phyloP scores from a whole-genome alignment of 2,113 vertebrate species.

The Melanostigma gelatinosum region DNA sequence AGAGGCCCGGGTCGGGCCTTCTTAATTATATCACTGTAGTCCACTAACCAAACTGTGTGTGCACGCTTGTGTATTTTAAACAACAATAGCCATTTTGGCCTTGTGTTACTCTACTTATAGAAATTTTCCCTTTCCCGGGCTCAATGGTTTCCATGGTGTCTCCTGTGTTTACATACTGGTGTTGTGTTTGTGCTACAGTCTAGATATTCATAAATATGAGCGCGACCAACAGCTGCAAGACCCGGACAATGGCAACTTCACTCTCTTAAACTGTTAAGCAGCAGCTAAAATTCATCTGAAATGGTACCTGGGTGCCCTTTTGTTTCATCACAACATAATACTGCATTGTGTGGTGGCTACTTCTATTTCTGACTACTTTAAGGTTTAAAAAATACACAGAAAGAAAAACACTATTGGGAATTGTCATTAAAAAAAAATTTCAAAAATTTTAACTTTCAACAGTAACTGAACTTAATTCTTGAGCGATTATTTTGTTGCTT shows the following conservation, averaged over 20 bases:
- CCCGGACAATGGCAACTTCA: neutral
- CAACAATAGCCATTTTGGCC: conserved; percentile 37
- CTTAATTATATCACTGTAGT: conserved; percentile 80
- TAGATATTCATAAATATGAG: conserved; percentile 59
- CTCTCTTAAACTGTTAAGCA: conserved; percentile 10
- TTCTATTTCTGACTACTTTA: neutral
- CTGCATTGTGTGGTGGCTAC: neutral
- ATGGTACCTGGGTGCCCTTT: neutral
- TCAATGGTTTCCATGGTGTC: conserved; percentile 32
- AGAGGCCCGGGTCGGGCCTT: conserved; percentile 31
- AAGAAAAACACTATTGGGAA: neutral
- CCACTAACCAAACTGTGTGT: conserved; percentile 47
- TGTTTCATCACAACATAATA: neutral
- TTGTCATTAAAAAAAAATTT: too few relatives aligned
- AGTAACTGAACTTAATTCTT: neutral
- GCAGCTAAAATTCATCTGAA: neutral
- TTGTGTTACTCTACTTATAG: conserved; percentile 30
- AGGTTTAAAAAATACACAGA: neutral
- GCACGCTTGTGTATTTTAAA: conserved; percentile 36
- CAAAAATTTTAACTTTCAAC: neutral
- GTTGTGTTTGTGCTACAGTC: conserved; percentile 63
- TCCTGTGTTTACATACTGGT: conserved; percentile 13
- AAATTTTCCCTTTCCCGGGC: conserved; percentile 33
- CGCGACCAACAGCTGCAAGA: conserved; percentile 48
- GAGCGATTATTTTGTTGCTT: neutral